A percentile compares a stretch with the other conserved stretches of the same genome.
Evolutionary conservation across 2,797 vertebrate genomes (phyloP).

Genomic region (Ceyx erithaca): DNA sequence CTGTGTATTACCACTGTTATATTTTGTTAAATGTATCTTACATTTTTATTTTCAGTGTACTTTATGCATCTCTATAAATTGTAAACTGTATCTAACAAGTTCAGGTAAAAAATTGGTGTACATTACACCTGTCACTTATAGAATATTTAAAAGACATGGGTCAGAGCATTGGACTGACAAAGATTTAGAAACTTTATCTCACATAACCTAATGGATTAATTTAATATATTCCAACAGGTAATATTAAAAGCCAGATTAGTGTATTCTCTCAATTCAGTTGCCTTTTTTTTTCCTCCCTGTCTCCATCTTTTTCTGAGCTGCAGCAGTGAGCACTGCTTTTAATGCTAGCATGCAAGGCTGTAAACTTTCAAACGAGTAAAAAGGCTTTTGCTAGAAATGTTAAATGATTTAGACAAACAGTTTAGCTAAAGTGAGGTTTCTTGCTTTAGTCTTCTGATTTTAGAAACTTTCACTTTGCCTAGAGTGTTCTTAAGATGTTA

Average conservation of each 20-base stretch:
- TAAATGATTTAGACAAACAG: neutral
- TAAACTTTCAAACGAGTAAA: neutral
- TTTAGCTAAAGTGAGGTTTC: neutral
- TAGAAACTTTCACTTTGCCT: neutral
- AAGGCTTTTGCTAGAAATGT: neutral
- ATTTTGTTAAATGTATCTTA: neutral
- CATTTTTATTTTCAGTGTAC: neutral
- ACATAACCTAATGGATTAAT: neutral
- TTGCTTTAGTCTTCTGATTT: neutral
- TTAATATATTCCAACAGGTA: neutral
- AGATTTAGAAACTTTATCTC: neutral
- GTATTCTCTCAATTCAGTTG: neutral
- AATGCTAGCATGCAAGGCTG: neutral
- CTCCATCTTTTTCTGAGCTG: neutral
- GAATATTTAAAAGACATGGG: neutral
- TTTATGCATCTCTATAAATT: neutral
- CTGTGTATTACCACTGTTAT: neutral
- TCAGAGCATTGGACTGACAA: neutral
- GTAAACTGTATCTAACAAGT: neutral
- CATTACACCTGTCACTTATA: rapidly evolving
- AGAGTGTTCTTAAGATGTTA: neutral
- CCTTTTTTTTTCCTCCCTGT: neutral
- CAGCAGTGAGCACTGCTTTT: neutral
- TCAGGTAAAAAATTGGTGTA: neutral
- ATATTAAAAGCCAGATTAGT: neutral